Conservation (phyloP, 2,888 invertebrate genomes). For the Stenichneumon culpator region DNA sequence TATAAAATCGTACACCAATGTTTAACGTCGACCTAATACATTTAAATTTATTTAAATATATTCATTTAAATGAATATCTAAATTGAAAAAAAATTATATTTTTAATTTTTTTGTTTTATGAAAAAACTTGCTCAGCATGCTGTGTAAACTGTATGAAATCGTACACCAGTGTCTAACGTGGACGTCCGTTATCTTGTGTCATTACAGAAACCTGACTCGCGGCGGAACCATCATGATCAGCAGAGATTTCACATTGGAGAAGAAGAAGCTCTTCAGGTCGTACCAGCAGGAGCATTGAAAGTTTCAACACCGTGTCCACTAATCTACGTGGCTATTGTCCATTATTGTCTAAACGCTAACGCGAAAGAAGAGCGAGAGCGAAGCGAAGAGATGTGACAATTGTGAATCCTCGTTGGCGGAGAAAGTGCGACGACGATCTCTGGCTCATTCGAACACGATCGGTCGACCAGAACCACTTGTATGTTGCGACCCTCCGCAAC, state of each 20-base stretch:
- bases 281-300: constrained; percentile 86
- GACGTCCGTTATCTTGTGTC: constrained; percentile 26
- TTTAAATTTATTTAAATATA: not conserved
- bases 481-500: not conserved
- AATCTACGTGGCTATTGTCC: constrained; percentile 32
- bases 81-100: no score
- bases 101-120: not conserved
- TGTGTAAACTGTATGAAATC: not conserved
- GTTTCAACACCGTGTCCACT: constrained; percentile 1
- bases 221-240: constrained; percentile 96
- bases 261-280: constrained; percentile 96
- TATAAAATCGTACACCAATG: not conserved
- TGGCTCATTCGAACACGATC: not conserved
- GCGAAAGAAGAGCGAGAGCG: constrained; percentile 22
- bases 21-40: not conserved
- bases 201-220: constrained; percentile 92
- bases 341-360: constrained; percentile 24
- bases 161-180: not conserved
- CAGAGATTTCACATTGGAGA: constrained; percentile 94
- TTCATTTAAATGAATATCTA: no score
- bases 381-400: constrained; percentile 21
- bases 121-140: not conserved
- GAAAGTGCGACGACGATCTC: constrained; percentile 32
- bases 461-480: constrained; percentile 4
- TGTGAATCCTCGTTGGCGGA: constrained; percentile 9